Conservation (phyloP, 2,888 invertebrate species). For the Rhabditoides inermis region DNA sequence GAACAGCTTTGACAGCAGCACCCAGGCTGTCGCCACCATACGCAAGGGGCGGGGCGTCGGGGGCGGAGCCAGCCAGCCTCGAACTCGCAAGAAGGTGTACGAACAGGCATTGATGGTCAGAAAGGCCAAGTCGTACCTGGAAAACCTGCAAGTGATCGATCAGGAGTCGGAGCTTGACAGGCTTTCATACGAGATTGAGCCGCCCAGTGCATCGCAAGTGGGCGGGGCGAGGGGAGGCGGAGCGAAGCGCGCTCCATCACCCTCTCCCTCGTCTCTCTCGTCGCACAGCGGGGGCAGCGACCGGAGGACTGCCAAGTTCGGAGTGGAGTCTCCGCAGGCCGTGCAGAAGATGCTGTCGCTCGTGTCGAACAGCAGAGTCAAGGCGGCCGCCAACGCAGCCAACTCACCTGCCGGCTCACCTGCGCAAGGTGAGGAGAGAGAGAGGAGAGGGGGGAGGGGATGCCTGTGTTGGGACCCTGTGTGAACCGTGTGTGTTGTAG, state of each 20-base stretch:
- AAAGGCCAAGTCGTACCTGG: slow-evolving; percentile 86
- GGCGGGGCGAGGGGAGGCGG: not conserved
- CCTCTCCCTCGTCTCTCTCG: slow-evolving; percentile 71
- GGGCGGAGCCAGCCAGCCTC: slow-evolving; percentile 23
- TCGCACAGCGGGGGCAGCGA: slow-evolving; percentile 66
- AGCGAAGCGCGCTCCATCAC: slow-evolving; percentile 63
- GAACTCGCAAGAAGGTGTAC: slow-evolving; percentile 40
- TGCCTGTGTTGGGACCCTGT: too few species aligned
- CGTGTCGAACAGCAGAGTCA: slow-evolving; percentile 40
- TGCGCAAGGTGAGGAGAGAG: too few species aligned
- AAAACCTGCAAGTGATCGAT: slow-evolving; percentile 78
- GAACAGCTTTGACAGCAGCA: slow-evolving; percentile 41
- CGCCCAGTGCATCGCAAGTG: slow-evolving; percentile 27
- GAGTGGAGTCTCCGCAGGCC: slow-evolving; percentile 90
- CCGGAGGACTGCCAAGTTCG: slow-evolving; percentile 52
- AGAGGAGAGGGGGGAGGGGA: too few species aligned
- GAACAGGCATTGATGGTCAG: slow-evolving; percentile 84
- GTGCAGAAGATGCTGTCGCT: slow-evolving; percentile 87
- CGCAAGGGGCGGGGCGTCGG: slow-evolving; percentile 22
- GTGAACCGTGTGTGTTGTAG: too few species aligned
- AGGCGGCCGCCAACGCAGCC: too few species aligned
- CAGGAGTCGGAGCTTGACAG: slow-evolving; percentile 82
- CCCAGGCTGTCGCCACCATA: slow-evolving; percentile 41
- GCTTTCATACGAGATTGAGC: slow-evolving; percentile 80
- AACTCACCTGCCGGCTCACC: too few species aligned